Percentiles rank a stretch among this genome's conserved stretches.
These are phyloP conservation scores for Aethina tumida DNA, from an alignment of 1,140 invertebrate genomes.

Conservation along the genomic window DNA sequence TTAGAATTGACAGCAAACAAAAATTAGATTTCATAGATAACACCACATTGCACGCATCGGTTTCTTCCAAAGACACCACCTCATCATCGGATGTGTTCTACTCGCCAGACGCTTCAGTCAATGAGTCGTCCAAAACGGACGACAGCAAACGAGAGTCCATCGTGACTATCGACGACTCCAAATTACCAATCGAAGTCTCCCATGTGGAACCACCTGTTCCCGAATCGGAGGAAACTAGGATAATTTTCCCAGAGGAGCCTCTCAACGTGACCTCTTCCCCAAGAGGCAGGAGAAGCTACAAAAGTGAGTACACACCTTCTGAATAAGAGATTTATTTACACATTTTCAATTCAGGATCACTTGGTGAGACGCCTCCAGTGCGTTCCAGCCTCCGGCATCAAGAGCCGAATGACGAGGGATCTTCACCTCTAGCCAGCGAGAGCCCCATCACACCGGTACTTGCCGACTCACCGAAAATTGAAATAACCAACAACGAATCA, in stretches of 20 bases:
- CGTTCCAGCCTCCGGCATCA: slow-evolving; percentile 16
- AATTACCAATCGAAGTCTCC: slow-evolving; percentile 1
- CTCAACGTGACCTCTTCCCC: slow-evolving; percentile 12
- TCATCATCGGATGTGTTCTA: slow-evolving; percentile 19
- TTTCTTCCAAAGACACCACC: slow-evolving; percentile 18
- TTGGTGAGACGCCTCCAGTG: slow-evolving; percentile 4
- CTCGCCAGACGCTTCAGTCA: slow-evolving; percentile 20
- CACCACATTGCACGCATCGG: background rate
- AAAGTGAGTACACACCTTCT: slow-evolving; percentile 15
- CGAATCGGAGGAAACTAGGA: slow-evolving; percentile 1
- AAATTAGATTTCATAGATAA: background rate
- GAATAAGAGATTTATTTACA: slow-evolving; percentile 5
- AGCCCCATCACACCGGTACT: background rate
- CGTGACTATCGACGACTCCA: background rate
- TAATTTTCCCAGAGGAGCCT: background rate
- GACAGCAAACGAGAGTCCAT: background rate
- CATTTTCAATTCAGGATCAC: slow-evolving; percentile 7
- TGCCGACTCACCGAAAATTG: background rate
- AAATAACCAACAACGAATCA: background rate
- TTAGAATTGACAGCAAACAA: slow-evolving; percentile 1
- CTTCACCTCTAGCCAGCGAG: background rate
- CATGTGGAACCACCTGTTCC: background rate
- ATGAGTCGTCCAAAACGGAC: slow-evolving; percentile 6
- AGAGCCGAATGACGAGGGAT: background rate
- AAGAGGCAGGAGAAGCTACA: slow-evolving; percentile 21